Base-by-base conservation (phyloP, 2,888 invertebrate genomes). In the Caenorhabditis angaria region DNA sequence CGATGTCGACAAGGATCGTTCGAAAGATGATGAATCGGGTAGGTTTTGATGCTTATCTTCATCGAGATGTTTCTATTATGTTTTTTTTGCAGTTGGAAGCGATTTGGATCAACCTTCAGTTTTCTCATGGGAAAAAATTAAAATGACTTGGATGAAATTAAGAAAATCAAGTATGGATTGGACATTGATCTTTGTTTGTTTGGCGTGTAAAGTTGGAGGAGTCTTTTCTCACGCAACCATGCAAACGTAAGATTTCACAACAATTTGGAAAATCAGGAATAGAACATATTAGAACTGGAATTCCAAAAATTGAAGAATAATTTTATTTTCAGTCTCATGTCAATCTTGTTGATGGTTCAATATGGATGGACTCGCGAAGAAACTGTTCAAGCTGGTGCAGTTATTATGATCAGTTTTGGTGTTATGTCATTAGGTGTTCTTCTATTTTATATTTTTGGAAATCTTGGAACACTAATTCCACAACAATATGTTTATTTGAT, bases 331-430 rank as follows among this genome's bases (percentile, higher is more conserved):
- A 73, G 73, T 53, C 65, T 69, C 14, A 67, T 68, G 58, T 72
- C 72, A 14, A 67, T 72, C 22, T 27, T 72, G 14, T 68, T 68
- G 58, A 72, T 72, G 66, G 65, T 69, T n/a, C 71, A 59, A 54
- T 76, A 70, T 35, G 76, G 76, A n/a, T 70, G 67, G 76, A 65
- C 54, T 22, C 72, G 76, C 28, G 60, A 63, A 6, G 70, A 72
- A 32, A 73, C 70, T 4, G 73, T 76, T 24, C 54, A 61, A 18
- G 63, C 63, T 57, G 60, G 61, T 8, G 66, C 74, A n/a, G 61
- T 48, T 24, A 14, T 70, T 24, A 65, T 70, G 70, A 62, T 63
- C 27, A 57, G 62, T 0, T 66, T 67, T 22, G 76, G 76, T 22
- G 48, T 65, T 14, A 8, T 73, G 10, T 66, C 76, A 1, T 63